Percentiles rank a stretch among this genome's conserved stretches.
Evolutionary conservation across 2,888 invertebrate genomes (phyloP).

Genomic region (Cephus sareptanus): DNA sequence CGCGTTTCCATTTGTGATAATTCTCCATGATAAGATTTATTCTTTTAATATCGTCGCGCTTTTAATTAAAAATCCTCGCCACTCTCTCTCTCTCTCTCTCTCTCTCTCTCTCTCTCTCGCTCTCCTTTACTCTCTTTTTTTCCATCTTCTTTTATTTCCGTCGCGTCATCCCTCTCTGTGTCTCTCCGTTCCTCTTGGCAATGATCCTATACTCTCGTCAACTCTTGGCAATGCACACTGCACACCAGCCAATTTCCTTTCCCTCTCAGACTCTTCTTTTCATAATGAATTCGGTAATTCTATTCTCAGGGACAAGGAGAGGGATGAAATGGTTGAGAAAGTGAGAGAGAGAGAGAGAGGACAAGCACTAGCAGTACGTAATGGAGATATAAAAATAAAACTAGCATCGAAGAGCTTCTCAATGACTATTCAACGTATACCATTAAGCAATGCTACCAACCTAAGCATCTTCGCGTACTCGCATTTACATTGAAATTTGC

Average conservation of each 20-base stretch:
- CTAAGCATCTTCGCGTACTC: conserved; percentile 11
- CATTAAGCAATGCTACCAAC: no score
- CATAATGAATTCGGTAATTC: no score
- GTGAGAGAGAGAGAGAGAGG: conserved; percentile 10
- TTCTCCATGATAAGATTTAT: conserved; percentile 39
- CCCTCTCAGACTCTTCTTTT: no score
- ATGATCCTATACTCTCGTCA: no score
- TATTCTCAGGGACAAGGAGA: not conserved
- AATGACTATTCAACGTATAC: no score
- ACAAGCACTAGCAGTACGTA: no score
- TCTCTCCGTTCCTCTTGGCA: no score
- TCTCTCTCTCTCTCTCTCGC: conserved; percentile 8
- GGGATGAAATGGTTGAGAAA: not conserved
- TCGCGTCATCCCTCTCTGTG: not conserved
- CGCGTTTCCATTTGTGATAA: conserved; percentile 27
- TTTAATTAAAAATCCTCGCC: conserved; percentile 31
- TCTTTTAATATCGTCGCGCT: conserved; percentile 39
- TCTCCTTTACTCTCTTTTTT: not conserved
- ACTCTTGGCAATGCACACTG: no score
- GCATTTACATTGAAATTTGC: conserved; percentile 32
- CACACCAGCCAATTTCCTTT: no score
- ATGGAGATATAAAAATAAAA: no score
- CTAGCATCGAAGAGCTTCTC: no score
- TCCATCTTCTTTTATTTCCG: not conserved
- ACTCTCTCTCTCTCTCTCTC: conserved; percentile 13